Base-by-base conservation (phyloP, 1,140 invertebrate species). In the Schlechtendalia chinensis region DNA sequence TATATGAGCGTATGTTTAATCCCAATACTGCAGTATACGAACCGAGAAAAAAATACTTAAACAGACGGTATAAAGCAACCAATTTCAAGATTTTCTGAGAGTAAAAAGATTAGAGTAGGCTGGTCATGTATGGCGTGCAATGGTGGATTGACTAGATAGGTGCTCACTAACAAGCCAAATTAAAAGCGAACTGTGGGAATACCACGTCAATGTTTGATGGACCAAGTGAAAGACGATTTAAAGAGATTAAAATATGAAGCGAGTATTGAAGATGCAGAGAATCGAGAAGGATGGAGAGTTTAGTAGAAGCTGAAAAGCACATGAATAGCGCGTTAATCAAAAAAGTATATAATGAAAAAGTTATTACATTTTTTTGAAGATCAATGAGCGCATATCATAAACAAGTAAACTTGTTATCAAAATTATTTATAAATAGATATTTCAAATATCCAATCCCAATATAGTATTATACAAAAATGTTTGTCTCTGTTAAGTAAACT, bases 21-120 rank as follows among this genome's bases (percentile, higher is more conserved):
- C n/a, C 6, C n/a, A 22, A 22, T 58, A 58, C 12, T 58, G 56
- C 22, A 24, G 22, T 59, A 24, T 27, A 27, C 3, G 56, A 59
- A 12, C 11, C 3, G 22, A 59, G 22, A 59, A 24, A 59, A 59
- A 27, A 12, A 22, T 0, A 58, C n/a, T 58, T 10, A 58, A 14
- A 24, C 22, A 59, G 22, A 59, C 12, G 22, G 56, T 59, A 27
- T 56, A 80, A 54, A 59, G 67, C 29, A 53, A 27, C 11, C 0
- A 81, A 39, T 72, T 47, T 47, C 29, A 69, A 69, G 19, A 69
- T 22, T 47, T 69, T 50, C 12, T 50, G 8, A 50, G n/a, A 22
- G 47, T 45, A 24, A 50, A 47, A 69, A 47, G 65, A 22, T 69
- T 24, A 50, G 45, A 69, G 8, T 50, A 6, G 22, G 65, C 11